These are phyloP conservation scores for Fragum whitleyi DNA, from an alignment of 2,888 invertebrate species.

Conservation along the genomic window DNA sequence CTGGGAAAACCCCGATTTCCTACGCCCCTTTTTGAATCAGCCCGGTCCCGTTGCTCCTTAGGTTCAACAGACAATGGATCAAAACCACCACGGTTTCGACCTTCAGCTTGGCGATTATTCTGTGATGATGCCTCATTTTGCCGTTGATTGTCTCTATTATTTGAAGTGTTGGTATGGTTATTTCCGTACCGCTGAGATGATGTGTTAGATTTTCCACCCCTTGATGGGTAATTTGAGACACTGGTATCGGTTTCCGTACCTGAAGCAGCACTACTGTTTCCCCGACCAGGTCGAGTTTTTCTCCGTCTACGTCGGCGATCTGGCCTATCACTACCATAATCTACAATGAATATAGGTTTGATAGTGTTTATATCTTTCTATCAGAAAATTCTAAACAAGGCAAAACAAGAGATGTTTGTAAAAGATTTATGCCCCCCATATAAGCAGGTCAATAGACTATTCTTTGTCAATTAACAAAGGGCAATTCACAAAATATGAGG, in stretches of 20 bases:
- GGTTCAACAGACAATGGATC: slow-evolving; percentile 38
- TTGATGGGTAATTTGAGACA: slow-evolving; percentile 73
- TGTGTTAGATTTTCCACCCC: slow-evolving; percentile 26
- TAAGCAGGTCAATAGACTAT: too few relatives aligned
- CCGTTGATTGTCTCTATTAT: slow-evolving; percentile 40
- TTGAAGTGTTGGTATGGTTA: slow-evolving; percentile 32
- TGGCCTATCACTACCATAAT: slow-evolving; percentile 54
- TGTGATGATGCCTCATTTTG: slow-evolving; percentile 39
- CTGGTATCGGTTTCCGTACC: slow-evolving; percentile 82
- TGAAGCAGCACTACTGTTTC: slow-evolving; percentile 77
- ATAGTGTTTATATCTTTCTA: too few relatives aligned
- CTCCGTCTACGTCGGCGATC: slow-evolving; percentile 69
- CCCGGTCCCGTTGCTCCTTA: slow-evolving; percentile 68
- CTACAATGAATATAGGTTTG: slow-evolving; percentile 40
- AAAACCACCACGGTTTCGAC: slow-evolving; percentile 34
- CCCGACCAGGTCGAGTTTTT: slow-evolving; percentile 70
- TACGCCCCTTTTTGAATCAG: slow-evolving; percentile 40
- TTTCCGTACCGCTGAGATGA: slow-evolving; percentile 22
- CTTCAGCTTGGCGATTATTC: slow-evolving; percentile 27
- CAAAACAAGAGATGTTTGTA: too few relatives aligned
- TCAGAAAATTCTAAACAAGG: too few relatives aligned
- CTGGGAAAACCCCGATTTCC: slow-evolving; percentile 46
- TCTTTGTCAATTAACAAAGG: too few relatives aligned
- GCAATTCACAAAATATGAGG: too few relatives aligned
- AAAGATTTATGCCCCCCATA: too few relatives aligned